These are phyloP conservation scores for Aphelenchoides avenae DNA, from an alignment of 1,140 invertebrate genomes.

Conservation along the genomic window DNA sequence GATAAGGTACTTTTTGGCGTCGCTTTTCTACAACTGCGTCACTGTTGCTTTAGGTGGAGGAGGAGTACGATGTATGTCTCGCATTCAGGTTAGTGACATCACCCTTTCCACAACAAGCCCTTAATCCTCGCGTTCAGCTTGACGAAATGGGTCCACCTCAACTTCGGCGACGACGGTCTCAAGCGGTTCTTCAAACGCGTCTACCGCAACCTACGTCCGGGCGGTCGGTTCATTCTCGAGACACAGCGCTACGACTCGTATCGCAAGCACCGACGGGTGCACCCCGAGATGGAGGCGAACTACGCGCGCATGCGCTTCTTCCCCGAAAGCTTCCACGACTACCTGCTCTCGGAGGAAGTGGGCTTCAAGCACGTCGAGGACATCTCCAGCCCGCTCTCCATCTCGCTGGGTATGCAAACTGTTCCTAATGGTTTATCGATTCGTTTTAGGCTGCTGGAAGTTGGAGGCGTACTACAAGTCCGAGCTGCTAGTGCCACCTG, in stretches of 20 bases:
- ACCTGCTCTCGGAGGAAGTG: constrained; percentile 29
- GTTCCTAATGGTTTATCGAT: too few relatives aligned
- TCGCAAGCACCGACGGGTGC: constrained; percentile 38
- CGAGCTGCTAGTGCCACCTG: too few relatives aligned
- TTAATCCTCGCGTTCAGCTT: constrained; percentile 88
- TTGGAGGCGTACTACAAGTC: too few relatives aligned
- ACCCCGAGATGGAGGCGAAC: constrained; percentile 30
- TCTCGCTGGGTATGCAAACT: constrained; percentile 27
- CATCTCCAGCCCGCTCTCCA: constrained; percentile 26
- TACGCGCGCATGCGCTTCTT: constrained; percentile 40
- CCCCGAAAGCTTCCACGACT: constrained; percentile 51
- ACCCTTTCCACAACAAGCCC: too few relatives aligned
- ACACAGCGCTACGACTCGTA: constrained; percentile 71
- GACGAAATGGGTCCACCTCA: constrained; percentile 97
- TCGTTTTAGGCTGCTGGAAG: too few relatives aligned
- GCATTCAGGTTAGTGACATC: too few relatives aligned
- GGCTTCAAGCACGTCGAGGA: constrained; percentile 35
- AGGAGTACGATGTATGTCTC: constrained; percentile 90
- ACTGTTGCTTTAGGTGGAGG: constrained; percentile 58
- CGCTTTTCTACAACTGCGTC: too few relatives aligned
- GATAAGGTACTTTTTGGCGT: too few relatives aligned
- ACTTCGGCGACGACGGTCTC: constrained; percentile 89
- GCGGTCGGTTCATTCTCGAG: constrained; percentile 86
- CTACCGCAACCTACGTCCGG: constrained; percentile 81
- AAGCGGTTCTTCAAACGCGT: constrained; percentile 85